Evolutionary conservation across 1,140 invertebrate species (phyloP).

Genomic region (Myzus persicae): DNA sequence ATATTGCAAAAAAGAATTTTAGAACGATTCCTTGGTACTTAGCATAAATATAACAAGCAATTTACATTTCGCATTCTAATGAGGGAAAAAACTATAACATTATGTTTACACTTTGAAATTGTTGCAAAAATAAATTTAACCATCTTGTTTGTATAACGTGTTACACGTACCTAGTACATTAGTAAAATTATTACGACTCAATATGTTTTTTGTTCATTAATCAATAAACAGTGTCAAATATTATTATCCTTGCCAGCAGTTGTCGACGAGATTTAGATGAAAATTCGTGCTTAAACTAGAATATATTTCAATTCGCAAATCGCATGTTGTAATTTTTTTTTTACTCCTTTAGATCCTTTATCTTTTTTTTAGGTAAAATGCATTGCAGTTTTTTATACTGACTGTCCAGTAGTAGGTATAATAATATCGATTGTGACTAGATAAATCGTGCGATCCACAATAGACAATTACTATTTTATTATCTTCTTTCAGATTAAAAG

Average conservation of each 20-base stretch:
- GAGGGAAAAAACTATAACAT: background rate
- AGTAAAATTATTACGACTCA: background rate
- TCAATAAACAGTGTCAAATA: background rate
- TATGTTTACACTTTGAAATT: background rate
- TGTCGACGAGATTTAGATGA: background rate
- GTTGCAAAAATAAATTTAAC: background rate
- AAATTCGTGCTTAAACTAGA: background rate
- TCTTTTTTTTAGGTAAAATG: background rate
- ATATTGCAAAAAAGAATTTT: background rate
- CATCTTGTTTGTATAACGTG: background rate
- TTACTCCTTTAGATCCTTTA: background rate
- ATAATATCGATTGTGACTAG: background rate
- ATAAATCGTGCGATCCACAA: background rate
- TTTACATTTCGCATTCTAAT: background rate
- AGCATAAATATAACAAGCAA: background rate
- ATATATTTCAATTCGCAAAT: background rate
- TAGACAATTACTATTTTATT: background rate
- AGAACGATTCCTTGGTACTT: background rate
- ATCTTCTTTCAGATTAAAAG: background rate
- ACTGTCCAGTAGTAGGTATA: background rate
- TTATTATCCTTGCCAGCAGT: background rate
- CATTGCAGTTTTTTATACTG: background rate
- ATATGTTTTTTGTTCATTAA: background rate
- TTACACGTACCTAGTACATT: background rate
- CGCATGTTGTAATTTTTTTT: background rate